Base-by-base conservation (phyloP, 2,113 vertebrate genomes). In the Murina feae region DNA sequence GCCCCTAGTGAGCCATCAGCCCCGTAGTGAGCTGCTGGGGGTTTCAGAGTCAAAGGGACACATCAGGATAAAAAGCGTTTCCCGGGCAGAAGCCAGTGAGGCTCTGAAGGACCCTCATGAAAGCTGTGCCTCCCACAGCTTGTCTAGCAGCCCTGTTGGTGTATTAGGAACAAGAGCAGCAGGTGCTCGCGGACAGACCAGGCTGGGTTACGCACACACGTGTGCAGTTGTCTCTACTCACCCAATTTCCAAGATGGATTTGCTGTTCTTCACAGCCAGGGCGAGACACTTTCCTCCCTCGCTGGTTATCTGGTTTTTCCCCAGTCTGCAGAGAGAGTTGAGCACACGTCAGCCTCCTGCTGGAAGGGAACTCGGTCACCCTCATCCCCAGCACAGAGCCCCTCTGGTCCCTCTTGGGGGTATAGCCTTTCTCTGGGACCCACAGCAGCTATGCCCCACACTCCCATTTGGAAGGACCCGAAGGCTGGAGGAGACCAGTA, bases 211-310 rank as follows among this genome's bases (percentile, higher is more conserved):
- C 0, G 1, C 28, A 9, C 20, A 6, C 5, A 0, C 11, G 1
- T 0, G 0, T 3, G 4, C 6, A 0, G 3, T 1, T 0, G 10
- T 25, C 63, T 51, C 47, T 81, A 97, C 98, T 98, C 98, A 99
- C 99, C 99, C 99, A 0, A 99, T 96, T 14, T 99, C 99, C 96
- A 97, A 98, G 97, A 99, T 99, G 0, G 98, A 99, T 32, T 96
- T 98, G 98, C 98, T 99, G 91, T 98, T 99, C 98, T 99, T 98
- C 95, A 99, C 98, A 4, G 98, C 99, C 63, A 85, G 94, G 91
- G 99, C 99, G 74, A 99, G 98, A 94, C 96, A 98, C 81, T 96
- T 99, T 13, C 99, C 99, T 82, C 99, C 99, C 89, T 99, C 98
- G 0, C 98, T 97, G 0, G 99, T 99, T 96, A 99, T 99, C 88